phyloP scores from a whole-genome alignment of 1,140 invertebrate species.

The Archegozetes longisetosus region DNA sequence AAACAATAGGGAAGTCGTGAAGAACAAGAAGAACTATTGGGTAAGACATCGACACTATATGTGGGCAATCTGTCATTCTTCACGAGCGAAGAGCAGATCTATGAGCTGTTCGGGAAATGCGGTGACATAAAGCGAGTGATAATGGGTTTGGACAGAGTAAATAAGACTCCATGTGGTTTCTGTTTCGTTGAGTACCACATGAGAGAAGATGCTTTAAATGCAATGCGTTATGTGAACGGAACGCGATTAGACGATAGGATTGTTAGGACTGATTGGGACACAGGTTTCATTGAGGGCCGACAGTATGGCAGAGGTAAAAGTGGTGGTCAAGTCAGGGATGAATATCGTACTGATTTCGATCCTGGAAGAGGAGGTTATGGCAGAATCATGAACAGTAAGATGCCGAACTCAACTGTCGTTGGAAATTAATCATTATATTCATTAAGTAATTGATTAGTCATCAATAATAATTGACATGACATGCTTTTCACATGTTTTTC shows the following conservation, averaged over 20 bases:
- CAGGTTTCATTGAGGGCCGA: constrained; percentile 92
- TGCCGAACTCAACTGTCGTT: too few species aligned
- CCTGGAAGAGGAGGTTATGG: constrained; percentile 90
- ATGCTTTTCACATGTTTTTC: too few species aligned
- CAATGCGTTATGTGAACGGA: constrained; percentile 91
- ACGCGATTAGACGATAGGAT: constrained; percentile 92
- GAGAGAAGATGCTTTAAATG: constrained; percentile 72
- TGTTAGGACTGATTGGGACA: constrained; percentile 97
- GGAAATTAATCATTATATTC: too few species aligned
- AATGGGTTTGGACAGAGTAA: constrained; percentile 95
- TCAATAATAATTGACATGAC: too few species aligned
- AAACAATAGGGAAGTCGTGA: constrained; percentile 1
- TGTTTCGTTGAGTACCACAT: constrained; percentile 95
- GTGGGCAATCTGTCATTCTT: constrained; percentile 97
- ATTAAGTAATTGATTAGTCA: too few species aligned
- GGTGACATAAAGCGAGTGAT: constrained; percentile 90
- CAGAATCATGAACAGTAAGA: constrained; percentile 48
- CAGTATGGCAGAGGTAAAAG: constrained; percentile 97
- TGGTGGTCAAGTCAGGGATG: constrained; percentile 95
- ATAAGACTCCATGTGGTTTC: constrained; percentile 98
- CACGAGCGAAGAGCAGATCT: constrained; percentile 97
- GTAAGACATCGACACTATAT: constrained; percentile 43
- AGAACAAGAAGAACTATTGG: constrained; percentile 8
- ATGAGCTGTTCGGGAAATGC: constrained; percentile 88
- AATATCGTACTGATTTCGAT: constrained; percentile 95